Base-by-base conservation (phyloP, 1,140 invertebrate species). In the Diploscapter pachys region DNA sequence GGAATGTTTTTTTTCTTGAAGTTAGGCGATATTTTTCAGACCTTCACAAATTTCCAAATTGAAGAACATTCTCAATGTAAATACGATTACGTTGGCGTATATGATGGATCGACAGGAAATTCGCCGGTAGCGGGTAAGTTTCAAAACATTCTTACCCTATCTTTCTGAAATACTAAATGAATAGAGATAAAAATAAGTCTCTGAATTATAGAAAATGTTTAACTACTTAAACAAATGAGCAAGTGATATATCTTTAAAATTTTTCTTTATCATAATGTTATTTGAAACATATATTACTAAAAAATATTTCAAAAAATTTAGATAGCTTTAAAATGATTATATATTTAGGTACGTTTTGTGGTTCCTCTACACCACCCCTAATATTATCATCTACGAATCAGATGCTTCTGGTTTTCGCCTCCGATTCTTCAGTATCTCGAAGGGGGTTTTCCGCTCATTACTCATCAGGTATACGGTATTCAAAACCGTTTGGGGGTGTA, bases 51-150 rank as follows among this genome's bases (percentile, higher is more conserved):
- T 55, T 98, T 98, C 84, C 94, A 97, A 82, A 88, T 99, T 85
- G 96, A 99, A 84, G 92, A 93, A 0, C 95, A 98, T 86, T 94
- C 95, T 86, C 93, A 96, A 86, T 99, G 96, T 85, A 91, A 92
- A 2, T 98, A 98, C 83, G 96, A 99, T 85, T 92, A 96, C 83
- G 91, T 98, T 11, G 91, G 91, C 0, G 90, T 98, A 56, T 98
- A 95, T 84, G 95, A 98, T 84, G 95, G 95, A 0, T 90, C 91
- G 73, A 93, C 91, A 2, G 91, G 51, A 13, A 66, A 65, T 48
- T 65, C 73, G 48, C 55, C 54, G 31, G 6, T 74, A 53, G 57
- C 73, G 31, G 73, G 73, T 66, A 31, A 55, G 72, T 9, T 31
- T 91, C 8, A 31, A 31, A 31, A 31, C 31, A 31, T 31, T 31